Base-by-base conservation (phyloP, 2,888 invertebrate genomes). In the Plutella xylostella region DNA sequence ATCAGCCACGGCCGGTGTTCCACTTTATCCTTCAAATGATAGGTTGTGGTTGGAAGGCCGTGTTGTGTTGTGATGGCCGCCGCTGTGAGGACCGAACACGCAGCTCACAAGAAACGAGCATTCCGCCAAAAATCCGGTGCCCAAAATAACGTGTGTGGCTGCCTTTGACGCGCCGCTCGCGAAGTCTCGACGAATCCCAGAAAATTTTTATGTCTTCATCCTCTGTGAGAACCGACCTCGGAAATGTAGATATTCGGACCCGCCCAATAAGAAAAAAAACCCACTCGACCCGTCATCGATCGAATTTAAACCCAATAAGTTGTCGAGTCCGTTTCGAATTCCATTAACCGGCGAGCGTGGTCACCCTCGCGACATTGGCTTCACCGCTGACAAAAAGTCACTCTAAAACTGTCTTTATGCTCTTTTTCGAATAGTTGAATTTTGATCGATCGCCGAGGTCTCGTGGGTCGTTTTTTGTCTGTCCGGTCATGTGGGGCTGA, bases 151-250 rank as follows among this genome's bases (percentile, higher is more conserved):
- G 72, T 65, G 77, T 78, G 82, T 75, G 80, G 80, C 74, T 75
- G 56, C 67, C 62, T 79, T 80, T 75, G 79, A 76, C 66, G 67
- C 66, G 68, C 80, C 82, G 79, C 72, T 50, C 28, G 44, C 43
- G 5, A 41, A 41, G 21, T 30, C 35, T 22, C 44, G 50, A 41
- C 57, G 59, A 60, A 40, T 18, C 19, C 35, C 37, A 65, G 67
- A 66, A 74, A 72, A 79, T 75, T 74, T 78, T 80, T 82, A 83
- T 78, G 82, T 83, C 83, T 83, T 82, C 77, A 83, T 83, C 67
- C 58, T 56, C 68, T 65, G 72, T 73, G 78, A 72, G 78, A 79
- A 74, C 65, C 61, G 60, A 51, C 51, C 40, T 47, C 47, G 52
- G 52, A 59, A 62, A 61, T 60, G 54, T 58, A 62, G 63, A 66